These are phyloP conservation scores for Leptosomus discolor DNA, from an alignment of 2,113 vertebrate genomes.

Conservation along the genomic window DNA sequence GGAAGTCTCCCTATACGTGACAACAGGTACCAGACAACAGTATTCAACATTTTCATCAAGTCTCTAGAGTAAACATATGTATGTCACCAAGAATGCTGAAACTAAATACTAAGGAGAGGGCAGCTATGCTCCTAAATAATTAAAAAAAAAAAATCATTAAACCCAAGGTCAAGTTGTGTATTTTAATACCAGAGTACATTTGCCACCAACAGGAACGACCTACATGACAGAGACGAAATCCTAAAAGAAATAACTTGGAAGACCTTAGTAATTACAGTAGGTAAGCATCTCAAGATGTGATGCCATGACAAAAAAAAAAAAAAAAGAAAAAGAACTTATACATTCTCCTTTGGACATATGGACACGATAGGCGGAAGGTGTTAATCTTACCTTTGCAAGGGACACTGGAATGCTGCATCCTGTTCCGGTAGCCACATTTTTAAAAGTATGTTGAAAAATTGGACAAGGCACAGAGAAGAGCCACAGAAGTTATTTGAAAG, in stretches of 20 bases:
- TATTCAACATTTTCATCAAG: not conserved
- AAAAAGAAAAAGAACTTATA: not conserved
- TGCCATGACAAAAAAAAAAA: not conserved
- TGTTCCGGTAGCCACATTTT: not conserved
- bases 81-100: not conserved
- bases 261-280: not conserved
- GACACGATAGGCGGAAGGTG: not conserved
- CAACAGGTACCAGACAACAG: not conserved
- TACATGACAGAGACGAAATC: not conserved
- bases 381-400: not conserved
- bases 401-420: not conserved
- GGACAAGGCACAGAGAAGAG: not conserved
- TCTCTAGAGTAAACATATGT: not conserved
- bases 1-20: not conserved
- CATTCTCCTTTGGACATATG: not conserved
- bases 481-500: constrained; percentile 4
- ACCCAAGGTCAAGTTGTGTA: not conserved
- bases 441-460: not conserved
- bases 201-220: not conserved
- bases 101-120: not conserved
- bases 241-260: not conserved
- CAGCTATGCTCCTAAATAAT: not conserved
- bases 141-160: not conserved
- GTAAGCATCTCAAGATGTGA: not conserved
- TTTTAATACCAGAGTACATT: not conserved